Conservation (phyloP, 1,140 invertebrate genomes). For the Zaprionus tsacasi region DNA sequence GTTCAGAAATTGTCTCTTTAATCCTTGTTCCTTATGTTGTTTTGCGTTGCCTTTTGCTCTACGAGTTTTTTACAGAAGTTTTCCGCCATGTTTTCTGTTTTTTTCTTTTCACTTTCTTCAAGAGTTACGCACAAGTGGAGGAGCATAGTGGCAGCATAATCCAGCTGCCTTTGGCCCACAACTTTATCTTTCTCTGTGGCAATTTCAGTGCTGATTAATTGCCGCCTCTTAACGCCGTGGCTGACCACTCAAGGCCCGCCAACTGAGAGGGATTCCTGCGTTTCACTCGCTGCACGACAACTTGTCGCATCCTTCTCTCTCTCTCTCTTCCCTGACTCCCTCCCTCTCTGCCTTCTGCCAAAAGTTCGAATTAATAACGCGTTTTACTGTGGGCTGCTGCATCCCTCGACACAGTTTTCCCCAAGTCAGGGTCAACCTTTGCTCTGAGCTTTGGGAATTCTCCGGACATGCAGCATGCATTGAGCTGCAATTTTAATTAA, state of each 20-base stretch:
- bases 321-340: neutral
- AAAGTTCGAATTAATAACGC: slow-evolving; percentile 51
- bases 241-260: slow-evolving; percentile 41
- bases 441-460: slow-evolving; percentile 11
- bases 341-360: slow-evolving; percentile 9
- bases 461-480: slow-evolving; percentile 44
- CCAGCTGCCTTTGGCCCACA: slow-evolving; percentile 36
- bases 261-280: slow-evolving; percentile 40
- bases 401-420: slow-evolving; percentile 46
- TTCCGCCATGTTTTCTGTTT: neutral
- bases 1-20: slow-evolving; percentile 24
- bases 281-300: slow-evolving; percentile 26
- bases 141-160: slow-evolving; percentile 1
- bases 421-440: slow-evolving; percentile 36
- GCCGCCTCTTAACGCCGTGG: slow-evolving; percentile 53
- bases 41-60: slow-evolving; percentile 14
- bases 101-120: slow-evolving; percentile 1
- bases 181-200: slow-evolving; percentile 38
- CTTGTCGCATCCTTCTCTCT: slow-evolving; percentile 14
- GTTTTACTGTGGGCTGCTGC: slow-evolving; percentile 40
- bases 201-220: slow-evolving; percentile 61
- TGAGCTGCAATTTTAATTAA: slow-evolving; percentile 56
- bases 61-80: slow-evolving; percentile 18
- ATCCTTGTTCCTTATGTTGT: slow-evolving; percentile 18
- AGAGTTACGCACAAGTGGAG: slow-evolving; percentile 20